Conservation (phyloP, 2,888 invertebrate genomes). For the Stenichneumon culpator region DNA sequence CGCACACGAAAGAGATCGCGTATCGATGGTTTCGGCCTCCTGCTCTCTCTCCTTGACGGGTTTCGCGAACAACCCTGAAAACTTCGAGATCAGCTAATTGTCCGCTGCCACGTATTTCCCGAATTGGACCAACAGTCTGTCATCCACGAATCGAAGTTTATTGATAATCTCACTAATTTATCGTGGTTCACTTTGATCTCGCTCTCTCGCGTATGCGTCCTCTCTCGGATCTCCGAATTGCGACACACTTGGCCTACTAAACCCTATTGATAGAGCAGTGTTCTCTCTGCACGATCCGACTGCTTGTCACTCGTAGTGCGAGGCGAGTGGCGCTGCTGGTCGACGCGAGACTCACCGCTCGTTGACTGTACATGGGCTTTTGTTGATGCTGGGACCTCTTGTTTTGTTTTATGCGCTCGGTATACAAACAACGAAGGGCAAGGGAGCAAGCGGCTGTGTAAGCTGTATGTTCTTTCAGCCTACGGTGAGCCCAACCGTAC, state of each 20-base stretch:
- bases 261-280: constrained; percentile 27
- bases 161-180: constrained; percentile 9
- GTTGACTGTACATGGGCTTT: background rate
- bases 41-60: background rate
- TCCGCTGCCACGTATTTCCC: constrained; percentile 49
- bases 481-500: background rate
- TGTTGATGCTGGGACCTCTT: background rate
- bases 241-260: constrained; percentile 36
- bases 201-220: background rate
- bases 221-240: constrained; percentile 11
- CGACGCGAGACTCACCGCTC: background rate
- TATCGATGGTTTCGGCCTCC: background rate
- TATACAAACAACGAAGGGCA: background rate
- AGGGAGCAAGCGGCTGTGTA: background rate
- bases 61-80: constrained; percentile 29
- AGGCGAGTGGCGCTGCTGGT: constrained; percentile 4
- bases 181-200: background rate
- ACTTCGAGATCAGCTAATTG: constrained; percentile 63
- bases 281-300: constrained; percentile 2
- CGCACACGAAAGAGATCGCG: background rate
- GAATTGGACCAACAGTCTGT: constrained; percentile 45
- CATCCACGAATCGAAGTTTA: constrained; percentile 35
- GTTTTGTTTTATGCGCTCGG: background rate
- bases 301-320: constrained; percentile 19
- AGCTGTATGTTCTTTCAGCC: background rate